phyloP scores from a whole-genome alignment of 35 echinoderm and acorn worm genomes.

The Ophioderma brevispina region DNA sequence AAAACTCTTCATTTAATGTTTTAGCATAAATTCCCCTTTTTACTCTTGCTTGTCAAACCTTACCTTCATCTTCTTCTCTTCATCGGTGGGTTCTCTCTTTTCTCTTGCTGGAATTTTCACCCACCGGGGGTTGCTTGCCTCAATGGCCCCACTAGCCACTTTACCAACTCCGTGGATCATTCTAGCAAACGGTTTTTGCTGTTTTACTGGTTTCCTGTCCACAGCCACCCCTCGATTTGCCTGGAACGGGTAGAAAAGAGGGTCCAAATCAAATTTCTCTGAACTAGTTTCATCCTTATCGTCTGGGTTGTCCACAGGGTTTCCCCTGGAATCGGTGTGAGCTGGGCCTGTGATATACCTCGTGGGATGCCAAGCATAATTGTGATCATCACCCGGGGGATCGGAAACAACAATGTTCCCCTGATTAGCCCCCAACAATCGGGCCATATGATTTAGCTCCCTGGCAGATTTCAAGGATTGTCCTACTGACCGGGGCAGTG shows the following conservation, averaged over 20 bases:
- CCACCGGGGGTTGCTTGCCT: background rate
- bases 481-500: slow-evolving; percentile 11
- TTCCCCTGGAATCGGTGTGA: slow-evolving; percentile 68
- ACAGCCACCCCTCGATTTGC: background rate
- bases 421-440: background rate
- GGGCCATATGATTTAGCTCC: background rate
- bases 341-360: background rate
- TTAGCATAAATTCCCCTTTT: too few species aligned
- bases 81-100: background rate
- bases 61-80: slow-evolving; percentile 4
- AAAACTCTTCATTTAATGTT: too few species aligned
- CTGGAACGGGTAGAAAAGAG: slow-evolving; percentile 6
- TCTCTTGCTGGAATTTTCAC: background rate
- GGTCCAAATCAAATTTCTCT: slow-evolving; percentile 56
- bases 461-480: background rate
- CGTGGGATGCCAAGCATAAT: slow-evolving; percentile 64
- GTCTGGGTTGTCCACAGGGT: slow-evolving; percentile 36
- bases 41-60: too few species aligned
- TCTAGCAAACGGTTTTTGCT: background rate
- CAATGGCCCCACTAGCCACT: background rate
- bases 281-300: slow-evolving; percentile 44
- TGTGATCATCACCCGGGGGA: slow-evolving; percentile 70
- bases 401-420: slow-evolving; percentile 13
- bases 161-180: background rate
- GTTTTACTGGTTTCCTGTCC: background rate